Base-by-base conservation (phyloP, 2,797 vertebrate species). In the Poecilia picta region DNA sequence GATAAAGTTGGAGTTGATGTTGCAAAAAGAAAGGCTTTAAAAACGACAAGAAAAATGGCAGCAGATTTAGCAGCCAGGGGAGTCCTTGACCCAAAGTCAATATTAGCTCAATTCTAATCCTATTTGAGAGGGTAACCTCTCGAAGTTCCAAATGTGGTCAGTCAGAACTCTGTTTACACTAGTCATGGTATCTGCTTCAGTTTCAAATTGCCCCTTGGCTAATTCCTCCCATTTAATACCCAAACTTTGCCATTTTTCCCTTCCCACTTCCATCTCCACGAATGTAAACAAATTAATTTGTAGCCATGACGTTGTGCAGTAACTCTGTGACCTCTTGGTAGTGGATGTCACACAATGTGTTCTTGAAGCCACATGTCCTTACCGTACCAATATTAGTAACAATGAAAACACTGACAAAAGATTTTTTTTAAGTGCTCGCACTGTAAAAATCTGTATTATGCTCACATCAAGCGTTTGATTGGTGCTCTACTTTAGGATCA, bases 101-200 rank as follows among this genome's bases (percentile, higher is more conserved):
- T 93, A 94, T 95, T 95, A 88, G 88, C 83, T 90, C 51, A 90
- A 83, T 83, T 82, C 81, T 84, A 77, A 88, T 87, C 82, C 62
- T 57, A 79, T 85, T 87, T 84, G 78, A 91, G 64, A 75, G 83
- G 80, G 74, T 81, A 75, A 94, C 91, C 88, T 91, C 59, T 80
- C 78, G 86, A 83, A 79, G 74, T 83, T 86, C 88, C 83, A 83
- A 76, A 84, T 88, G 85, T 47, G 83, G 79, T 81, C 75, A 25
- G 47, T 46, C 79, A 80, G 87, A 92, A 88, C 89, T 88, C 76
- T n/a, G 46, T 71, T 72, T 72, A 76, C 6, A 73, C 55, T 74
- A 46, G 79, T 90, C 89, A 92, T 33, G 71, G 83, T 77, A 85
- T 81, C 75, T 45, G 68, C 41, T 45, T 45, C 41, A 28, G 68